Evolutionary conservation across 2,888 invertebrate genomes (phyloP).

Genomic region (Hylaea fasciaria): DNA sequence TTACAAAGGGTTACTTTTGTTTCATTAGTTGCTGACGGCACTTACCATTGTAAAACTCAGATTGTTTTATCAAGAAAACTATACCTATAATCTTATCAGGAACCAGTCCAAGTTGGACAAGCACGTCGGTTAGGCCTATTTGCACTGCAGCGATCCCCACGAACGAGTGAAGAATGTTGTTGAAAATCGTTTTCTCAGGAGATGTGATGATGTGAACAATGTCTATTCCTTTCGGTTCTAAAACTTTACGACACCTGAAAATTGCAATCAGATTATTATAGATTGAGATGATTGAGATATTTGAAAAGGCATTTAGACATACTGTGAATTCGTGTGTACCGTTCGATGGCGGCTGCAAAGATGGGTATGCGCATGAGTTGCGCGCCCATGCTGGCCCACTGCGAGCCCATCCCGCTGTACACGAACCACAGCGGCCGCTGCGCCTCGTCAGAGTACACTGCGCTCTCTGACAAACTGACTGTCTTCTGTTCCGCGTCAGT

Average conservation of each 20-base stretch:
- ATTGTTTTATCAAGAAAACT: no score
- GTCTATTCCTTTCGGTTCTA: slow-evolving; percentile 39
- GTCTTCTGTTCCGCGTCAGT: slow-evolving; percentile 57
- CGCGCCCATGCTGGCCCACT: slow-evolving; percentile 88
- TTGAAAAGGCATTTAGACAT: not conserved
- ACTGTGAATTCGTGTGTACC: slow-evolving; percentile 52
- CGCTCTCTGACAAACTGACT: slow-evolving; percentile 52
- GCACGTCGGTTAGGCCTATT: slow-evolving; percentile 70
- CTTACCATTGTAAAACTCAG: no score
- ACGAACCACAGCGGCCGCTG: slow-evolving; percentile 87
- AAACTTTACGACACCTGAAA: slow-evolving; percentile 36
- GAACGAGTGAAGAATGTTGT: slow-evolving; percentile 88
- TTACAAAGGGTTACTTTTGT: not conserved
- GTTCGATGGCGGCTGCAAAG: slow-evolving; percentile 83
- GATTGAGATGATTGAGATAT: not conserved
- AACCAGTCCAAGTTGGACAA: slow-evolving; percentile 52
- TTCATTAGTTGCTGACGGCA: no score
- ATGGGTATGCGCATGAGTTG: slow-evolving; percentile 86
- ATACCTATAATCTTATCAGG: slow-evolving; percentile 43
- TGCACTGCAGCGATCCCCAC: slow-evolving; percentile 88
- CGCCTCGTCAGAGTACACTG: slow-evolving; percentile 60
- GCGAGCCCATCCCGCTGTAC: slow-evolving; percentile 90
- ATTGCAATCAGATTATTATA: not conserved
- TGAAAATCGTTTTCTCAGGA: slow-evolving; percentile 50
- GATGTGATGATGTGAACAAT: slow-evolving; percentile 42